Conservation (phyloP, 1,140 invertebrate genomes). For the Platorchestia sp. region DNA sequence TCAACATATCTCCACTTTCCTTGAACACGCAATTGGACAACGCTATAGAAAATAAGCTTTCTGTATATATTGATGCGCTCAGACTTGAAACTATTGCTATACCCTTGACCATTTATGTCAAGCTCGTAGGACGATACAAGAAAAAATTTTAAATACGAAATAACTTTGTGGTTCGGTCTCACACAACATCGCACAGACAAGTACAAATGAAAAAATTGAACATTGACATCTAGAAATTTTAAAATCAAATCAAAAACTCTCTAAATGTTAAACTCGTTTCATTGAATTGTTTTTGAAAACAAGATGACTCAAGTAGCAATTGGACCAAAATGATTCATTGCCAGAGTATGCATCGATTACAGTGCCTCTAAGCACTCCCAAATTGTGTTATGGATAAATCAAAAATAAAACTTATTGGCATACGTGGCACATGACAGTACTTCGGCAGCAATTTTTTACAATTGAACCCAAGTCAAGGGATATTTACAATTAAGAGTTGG, state of each 20-base stretch:
- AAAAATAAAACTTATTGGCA: too few relatives aligned
- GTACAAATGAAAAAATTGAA: neutral
- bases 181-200: neutral
- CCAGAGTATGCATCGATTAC: too few relatives aligned
- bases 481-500: too few relatives aligned
- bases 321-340: neutral
- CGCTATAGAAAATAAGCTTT: neutral
- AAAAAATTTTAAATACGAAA: neutral
- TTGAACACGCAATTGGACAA: neutral
- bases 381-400: too few relatives aligned
- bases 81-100: too few relatives aligned
- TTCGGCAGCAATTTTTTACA: too few relatives aligned
- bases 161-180: neutral
- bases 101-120: neutral
- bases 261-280: neutral
- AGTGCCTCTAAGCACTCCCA: too few relatives aligned
- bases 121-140: neutral
- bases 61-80: too few relatives aligned
- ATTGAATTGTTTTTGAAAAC: neutral
- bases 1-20: neutral
- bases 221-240: neutral
- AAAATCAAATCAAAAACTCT: neutral
- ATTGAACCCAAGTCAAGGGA: too few relatives aligned
- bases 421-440: too few relatives aligned
- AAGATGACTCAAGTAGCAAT: neutral